Percentiles rank a stretch among this genome's conserved stretches.
phyloP scores from a whole-genome alignment of 2,888 invertebrate genomes.

The Ectemnius cavifrons region DNA sequence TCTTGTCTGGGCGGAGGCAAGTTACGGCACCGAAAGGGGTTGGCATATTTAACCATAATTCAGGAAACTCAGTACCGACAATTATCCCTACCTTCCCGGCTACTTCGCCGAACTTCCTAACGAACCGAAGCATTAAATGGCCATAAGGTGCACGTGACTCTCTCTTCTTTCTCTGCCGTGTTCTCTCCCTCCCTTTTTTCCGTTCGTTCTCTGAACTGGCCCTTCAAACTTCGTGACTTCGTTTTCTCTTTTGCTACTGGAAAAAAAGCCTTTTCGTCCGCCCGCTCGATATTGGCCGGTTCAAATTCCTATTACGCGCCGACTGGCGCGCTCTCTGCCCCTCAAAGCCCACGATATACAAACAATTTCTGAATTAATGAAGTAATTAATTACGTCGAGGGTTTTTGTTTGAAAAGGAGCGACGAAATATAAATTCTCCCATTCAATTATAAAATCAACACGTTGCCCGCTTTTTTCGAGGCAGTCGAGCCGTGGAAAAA shows the following conservation, averaged over 20 bases:
- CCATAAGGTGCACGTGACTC: conserved; percentile 53
- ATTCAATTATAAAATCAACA: conserved; percentile 8
- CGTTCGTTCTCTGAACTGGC: conserved; percentile 6
- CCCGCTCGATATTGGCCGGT: conserved; percentile 9
- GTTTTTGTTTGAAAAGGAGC: conserved; percentile 15
- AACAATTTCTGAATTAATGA: conserved; percentile 25
- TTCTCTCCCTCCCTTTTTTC: too few relatives aligned
- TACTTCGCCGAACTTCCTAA: conserved; percentile 36
- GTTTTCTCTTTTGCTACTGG: conserved; percentile 7
- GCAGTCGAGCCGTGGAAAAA: too few relatives aligned
- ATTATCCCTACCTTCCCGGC: conserved; percentile 54
- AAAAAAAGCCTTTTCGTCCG: conserved; percentile 5
- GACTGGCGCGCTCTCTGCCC: background rate
- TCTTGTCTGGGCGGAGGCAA: conserved; percentile 18
- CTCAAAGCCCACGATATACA: conserved; percentile 1
- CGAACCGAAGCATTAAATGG: conserved; percentile 41
- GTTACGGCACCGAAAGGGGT: conserved; percentile 11
- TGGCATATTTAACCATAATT: conserved; percentile 34
- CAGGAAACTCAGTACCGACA: conserved; percentile 41
- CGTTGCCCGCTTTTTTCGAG: conserved; percentile 3
- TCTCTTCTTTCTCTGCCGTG: background rate
- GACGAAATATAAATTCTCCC: too few relatives aligned
- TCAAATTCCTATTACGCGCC: background rate
- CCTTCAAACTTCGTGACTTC: conserved; percentile 28
- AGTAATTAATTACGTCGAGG: conserved; percentile 39